A percentile compares a stretch with the other conserved stretches of the same genome.
phyloP scores from a whole-genome alignment of 2,113 vertebrate genomes.

The Mellivora capensis region DNA sequence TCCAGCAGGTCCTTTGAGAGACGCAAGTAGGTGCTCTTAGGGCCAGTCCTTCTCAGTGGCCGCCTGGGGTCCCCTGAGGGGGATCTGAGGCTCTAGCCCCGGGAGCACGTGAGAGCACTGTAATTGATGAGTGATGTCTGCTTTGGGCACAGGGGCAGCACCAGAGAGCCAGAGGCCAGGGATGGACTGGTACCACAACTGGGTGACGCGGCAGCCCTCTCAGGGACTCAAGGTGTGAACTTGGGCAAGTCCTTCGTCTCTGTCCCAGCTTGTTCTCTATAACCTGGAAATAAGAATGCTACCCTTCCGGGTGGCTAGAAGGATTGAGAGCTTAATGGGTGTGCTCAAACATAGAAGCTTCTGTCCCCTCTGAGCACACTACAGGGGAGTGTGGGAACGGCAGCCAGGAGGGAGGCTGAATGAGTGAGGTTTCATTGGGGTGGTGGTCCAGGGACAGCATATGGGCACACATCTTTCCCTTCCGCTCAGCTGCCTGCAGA shows the following conservation, averaged over 20 bases:
- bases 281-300: fast-evolving
- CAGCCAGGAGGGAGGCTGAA: not conserved
- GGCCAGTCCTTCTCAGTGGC: not conserved
- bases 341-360: not conserved
- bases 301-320: fast-evolving
- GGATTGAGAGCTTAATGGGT: fast-evolving
- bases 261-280: no score
- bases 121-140: not conserved
- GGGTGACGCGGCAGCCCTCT: not conserved
- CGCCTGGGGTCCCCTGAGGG: not conserved
- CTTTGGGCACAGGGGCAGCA: not conserved
- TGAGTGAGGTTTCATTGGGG: fast-evolving
- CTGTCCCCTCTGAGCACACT: not conserved
- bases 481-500: not conserved
- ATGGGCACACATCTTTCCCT: fast-evolving
- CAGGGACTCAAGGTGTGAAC: not conserved
- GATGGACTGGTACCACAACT: not conserved
- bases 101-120: not conserved
- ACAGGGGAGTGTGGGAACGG: fast-evolving
- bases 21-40: not conserved
- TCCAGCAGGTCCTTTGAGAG: not conserved
- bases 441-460: fast-evolving
- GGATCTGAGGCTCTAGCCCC: not conserved
- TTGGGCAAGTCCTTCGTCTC: not conserved
- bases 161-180: not conserved